Percentiles rank a stretch among this genome's conserved stretches.
These are phyloP conservation scores for Sebastes diploproa DNA, from an alignment of 2,797 vertebrate genomes.

Conservation along the genomic window DNA sequence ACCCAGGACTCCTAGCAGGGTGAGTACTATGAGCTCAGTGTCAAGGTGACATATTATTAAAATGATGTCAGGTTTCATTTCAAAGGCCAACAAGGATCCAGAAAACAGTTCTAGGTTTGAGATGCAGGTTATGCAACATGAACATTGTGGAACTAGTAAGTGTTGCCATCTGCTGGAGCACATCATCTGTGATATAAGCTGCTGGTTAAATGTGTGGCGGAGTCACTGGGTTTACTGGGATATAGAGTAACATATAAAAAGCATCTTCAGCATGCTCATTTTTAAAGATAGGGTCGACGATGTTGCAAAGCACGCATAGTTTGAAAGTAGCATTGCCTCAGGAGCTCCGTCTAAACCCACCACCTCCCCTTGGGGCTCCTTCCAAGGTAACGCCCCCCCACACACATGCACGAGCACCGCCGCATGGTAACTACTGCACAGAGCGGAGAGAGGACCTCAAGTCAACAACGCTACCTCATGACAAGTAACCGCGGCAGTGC, in stretches of 20 bases:
- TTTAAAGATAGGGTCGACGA: background rate
- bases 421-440: no score
- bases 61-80: background rate
- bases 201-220: background rate
- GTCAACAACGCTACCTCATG: no score
- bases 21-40: conserved; percentile 12
- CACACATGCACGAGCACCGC: no score
- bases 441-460: no score
- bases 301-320: no score
- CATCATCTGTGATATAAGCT: background rate
- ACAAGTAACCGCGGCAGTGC: no score
- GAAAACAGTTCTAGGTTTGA: background rate
- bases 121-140: background rate
- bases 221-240: background rate
- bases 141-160: background rate
- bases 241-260: background rate
- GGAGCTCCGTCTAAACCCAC: no score
- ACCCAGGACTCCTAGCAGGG: conserved; percentile 17
- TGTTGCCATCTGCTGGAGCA: background rate
- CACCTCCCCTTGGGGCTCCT: no score
- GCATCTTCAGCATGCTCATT: background rate
- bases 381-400: no score
- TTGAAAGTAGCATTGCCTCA: no score
- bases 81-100: background rate
- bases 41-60: background rate